Base-by-base conservation (phyloP, 1,140 invertebrate species). In the Zaprionus capensis region DNA sequence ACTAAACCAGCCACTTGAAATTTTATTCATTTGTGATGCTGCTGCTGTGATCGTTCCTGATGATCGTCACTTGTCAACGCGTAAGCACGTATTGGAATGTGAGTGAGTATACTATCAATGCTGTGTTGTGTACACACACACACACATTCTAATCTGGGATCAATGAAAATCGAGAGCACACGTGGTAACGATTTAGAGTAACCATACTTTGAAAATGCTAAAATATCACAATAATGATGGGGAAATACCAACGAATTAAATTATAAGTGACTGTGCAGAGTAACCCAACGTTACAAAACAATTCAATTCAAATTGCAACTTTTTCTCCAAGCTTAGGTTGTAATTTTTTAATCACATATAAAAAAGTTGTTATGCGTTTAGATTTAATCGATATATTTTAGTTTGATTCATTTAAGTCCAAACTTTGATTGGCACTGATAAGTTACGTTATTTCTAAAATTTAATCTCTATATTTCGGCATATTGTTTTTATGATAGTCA, bases 1-100 rank as follows among this genome's bases (percentile, higher is more conserved):
- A 80, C 96, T 97, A 86, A 98, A 99, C 98, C 98, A 99, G 61
- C 97, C 97, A 74, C 96, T 93, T 83, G 96, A 95, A 69, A 98
- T 80, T 57, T 74, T 74, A 81, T 95, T 91, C 94, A 95, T 94
- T 66, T 63, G 1, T 14, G 20, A 51, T 51, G 46, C 20, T 24
- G 9, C 11, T 51, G 20, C 46, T 51, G 11, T 2, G 9, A 24
- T 51, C 20, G 20, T 24, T 24, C 17, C 20, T 2, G 6, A 26
- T 44, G 38, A 6, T 44, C 38, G 5, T 44, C n/a, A 49, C 46
- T 17, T 36, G 26, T 41, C 31, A 22, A 15, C 15, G 53, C 15
- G 59, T 38, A 9, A 6, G 36, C 36, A 41, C n/a, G 20, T 14
- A 28, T 11, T 65, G n/a, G 15, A 26, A 14, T 63, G 44, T 6